A percentile compares a stretch with the other conserved stretches of the same genome.
Conservation (phyloP, 1,140 invertebrate species). For the Drosophila repletoides region DNA sequence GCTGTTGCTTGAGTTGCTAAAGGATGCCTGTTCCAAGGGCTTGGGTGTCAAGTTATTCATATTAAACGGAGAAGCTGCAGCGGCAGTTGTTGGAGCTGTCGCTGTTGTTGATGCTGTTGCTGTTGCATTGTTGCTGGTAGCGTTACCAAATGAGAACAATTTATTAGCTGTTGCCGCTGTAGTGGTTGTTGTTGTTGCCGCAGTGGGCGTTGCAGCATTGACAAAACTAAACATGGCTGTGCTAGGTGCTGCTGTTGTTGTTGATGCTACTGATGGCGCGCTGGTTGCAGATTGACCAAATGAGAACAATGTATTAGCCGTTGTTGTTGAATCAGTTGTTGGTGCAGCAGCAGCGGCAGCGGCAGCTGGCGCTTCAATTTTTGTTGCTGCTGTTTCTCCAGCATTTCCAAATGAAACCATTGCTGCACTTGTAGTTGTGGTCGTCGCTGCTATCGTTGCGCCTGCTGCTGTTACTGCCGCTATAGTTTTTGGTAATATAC, state of each 20-base stretch:
- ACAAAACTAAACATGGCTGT: slow-evolving; percentile 27
- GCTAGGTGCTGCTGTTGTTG: neutral
- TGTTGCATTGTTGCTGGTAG: neutral
- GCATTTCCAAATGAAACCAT: slow-evolving; percentile 42
- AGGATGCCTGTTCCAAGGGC: no score
- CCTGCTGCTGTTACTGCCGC: neutral
- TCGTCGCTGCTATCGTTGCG: slow-evolving; percentile 4
- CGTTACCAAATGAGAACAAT: slow-evolving; percentile 40
- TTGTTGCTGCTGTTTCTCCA: neutral
- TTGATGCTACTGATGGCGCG: neutral
- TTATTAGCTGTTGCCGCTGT: neutral
- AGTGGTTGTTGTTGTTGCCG: neutral
- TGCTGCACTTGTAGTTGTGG: neutral
- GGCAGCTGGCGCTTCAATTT: slow-evolving; percentile 1
- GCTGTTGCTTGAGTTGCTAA: neutral
- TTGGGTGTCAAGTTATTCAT: neutral
- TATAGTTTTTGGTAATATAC: slow-evolving; percentile 13
- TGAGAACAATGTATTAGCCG: neutral
- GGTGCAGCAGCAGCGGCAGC: neutral
- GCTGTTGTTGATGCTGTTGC: neutral
- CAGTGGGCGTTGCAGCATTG: neutral
- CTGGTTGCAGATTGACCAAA: neutral
- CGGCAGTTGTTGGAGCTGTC: neutral
- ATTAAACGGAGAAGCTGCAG: neutral
- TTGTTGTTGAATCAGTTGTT: neutral